Evolutionary conservation across 2,888 invertebrate genomes (phyloP).

Genomic region (Scaptomyza cyrtandrae): DNA sequence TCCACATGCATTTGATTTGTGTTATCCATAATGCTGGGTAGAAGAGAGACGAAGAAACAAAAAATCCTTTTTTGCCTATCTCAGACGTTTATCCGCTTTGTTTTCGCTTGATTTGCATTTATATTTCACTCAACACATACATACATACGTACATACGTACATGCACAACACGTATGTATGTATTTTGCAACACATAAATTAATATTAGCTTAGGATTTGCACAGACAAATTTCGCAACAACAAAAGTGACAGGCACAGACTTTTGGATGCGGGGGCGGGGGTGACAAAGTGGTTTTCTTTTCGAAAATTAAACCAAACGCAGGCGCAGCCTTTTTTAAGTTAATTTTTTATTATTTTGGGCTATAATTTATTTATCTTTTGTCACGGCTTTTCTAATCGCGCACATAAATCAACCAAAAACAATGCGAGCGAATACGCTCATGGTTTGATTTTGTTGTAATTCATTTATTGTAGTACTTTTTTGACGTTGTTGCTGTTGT

Average conservation of each 20-base stretch:
- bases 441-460: constrained; percentile 14
- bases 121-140: constrained; percentile 40
- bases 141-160: constrained; percentile 3
- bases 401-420: constrained; percentile 66
- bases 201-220: constrained; percentile 35
- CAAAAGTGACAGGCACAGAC: constrained; percentile 15
- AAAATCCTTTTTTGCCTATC: constrained; percentile 39
- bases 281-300: constrained; percentile 5
- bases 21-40: constrained; percentile 66
- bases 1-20: constrained; percentile 67
- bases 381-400: constrained; percentile 65
- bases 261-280: constrained; percentile 2
- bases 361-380: constrained; percentile 43
- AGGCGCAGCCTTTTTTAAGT: constrained; percentile 41
- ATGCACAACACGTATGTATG: background rate
- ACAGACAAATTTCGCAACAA: constrained; percentile 36
- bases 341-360: constrained; percentile 36
- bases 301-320: constrained; percentile 15
- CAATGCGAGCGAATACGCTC: constrained; percentile 26
- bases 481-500: constrained; percentile 10
- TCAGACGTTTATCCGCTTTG: constrained; percentile 44
- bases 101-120: constrained; percentile 54
- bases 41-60: too few relatives aligned
- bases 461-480: constrained; percentile 4
- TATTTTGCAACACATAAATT: constrained; percentile 49